Conservation (phyloP, 1,140 invertebrate species). For the Trachymyrmex septentrionalis region DNA sequence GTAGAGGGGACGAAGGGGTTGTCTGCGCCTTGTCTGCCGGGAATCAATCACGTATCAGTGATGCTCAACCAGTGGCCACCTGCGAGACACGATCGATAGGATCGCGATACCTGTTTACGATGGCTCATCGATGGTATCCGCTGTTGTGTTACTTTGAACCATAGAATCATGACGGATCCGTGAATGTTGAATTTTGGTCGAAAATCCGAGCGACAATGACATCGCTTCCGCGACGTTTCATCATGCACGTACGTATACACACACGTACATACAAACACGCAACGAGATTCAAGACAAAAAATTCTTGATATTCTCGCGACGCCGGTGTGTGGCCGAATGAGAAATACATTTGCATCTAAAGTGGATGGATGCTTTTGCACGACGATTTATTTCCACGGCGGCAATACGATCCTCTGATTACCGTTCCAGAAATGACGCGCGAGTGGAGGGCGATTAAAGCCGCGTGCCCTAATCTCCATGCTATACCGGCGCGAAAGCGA, state of each 20-base stretch:
- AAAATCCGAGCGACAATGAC: neutral
- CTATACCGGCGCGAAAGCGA: slow-evolving; percentile 18
- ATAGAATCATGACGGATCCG: neutral
- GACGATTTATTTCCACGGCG: slow-evolving; percentile 54
- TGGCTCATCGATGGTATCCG: slow-evolving; percentile 29
- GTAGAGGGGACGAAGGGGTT: slow-evolving; percentile 77
- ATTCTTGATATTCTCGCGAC: slow-evolving; percentile 40
- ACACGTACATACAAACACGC: too few relatives aligned
- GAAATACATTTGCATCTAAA: slow-evolving; percentile 64
- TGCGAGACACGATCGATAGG: slow-evolving; percentile 53
- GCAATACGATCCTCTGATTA: slow-evolving; percentile 60
- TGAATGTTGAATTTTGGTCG: slow-evolving; percentile 12
- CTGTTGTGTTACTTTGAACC: slow-evolving; percentile 31
- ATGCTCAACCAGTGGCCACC: slow-evolving; percentile 75
- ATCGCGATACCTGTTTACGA: slow-evolving; percentile 41
- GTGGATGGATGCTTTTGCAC: slow-evolving; percentile 57
- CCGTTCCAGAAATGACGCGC: slow-evolving; percentile 59
- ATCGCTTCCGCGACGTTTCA: slow-evolving; percentile 16
- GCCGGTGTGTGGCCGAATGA: slow-evolving; percentile 55
- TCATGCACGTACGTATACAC: neutral
- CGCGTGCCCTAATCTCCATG: slow-evolving; percentile 59
- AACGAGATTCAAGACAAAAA: slow-evolving; percentile 12
- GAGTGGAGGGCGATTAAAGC: slow-evolving; percentile 56
- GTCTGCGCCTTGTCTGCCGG: slow-evolving; percentile 84
- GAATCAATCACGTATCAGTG: slow-evolving; percentile 84